Evolutionary conservation across 2,888 invertebrate genomes (phyloP).

Genomic region (Pachydiplax longipennis): DNA sequence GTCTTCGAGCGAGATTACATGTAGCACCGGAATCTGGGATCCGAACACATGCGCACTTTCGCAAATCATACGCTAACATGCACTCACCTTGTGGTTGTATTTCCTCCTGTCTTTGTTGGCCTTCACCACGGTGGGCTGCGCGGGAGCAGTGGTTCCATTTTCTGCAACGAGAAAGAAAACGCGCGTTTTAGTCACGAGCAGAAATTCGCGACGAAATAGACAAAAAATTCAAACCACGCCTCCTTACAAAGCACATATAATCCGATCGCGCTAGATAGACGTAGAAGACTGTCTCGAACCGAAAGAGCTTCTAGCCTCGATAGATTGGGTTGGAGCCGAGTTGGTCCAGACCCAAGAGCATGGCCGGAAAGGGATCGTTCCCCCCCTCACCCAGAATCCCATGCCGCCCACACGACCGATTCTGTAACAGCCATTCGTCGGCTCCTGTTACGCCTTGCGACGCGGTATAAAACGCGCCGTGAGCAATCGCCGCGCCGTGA

Average conservation of each 20-base stretch:
- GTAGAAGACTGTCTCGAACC: background rate
- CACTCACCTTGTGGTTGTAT: slow-evolving; percentile 63
- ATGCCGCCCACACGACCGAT: slow-evolving; percentile 6
- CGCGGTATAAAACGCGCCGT: background rate
- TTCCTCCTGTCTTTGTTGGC: slow-evolving; percentile 63
- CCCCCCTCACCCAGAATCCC: background rate
- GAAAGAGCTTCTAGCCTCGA: slow-evolving; percentile 3
- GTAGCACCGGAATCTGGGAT: background rate
- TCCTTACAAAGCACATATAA: background rate
- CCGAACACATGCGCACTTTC: background rate
- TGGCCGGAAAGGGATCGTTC: slow-evolving; percentile 7
- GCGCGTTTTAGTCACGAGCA: background rate
- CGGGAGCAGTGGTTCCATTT: slow-evolving; percentile 14
- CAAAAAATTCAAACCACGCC: background rate
- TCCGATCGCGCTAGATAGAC: background rate
- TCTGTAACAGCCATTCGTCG: background rate
- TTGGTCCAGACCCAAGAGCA: slow-evolving; percentile 28
- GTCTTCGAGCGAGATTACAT: background rate
- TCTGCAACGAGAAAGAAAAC: background rate
- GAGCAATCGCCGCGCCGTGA: background rate
- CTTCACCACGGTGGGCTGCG: slow-evolving; percentile 60
- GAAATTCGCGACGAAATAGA: background rate
- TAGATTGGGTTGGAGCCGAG: slow-evolving; percentile 31
- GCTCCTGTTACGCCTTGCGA: background rate
- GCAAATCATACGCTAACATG: background rate